Evolutionary conservation across 2,888 invertebrate genomes (phyloP).

Genomic region (Chloroclysta siterata): DNA sequence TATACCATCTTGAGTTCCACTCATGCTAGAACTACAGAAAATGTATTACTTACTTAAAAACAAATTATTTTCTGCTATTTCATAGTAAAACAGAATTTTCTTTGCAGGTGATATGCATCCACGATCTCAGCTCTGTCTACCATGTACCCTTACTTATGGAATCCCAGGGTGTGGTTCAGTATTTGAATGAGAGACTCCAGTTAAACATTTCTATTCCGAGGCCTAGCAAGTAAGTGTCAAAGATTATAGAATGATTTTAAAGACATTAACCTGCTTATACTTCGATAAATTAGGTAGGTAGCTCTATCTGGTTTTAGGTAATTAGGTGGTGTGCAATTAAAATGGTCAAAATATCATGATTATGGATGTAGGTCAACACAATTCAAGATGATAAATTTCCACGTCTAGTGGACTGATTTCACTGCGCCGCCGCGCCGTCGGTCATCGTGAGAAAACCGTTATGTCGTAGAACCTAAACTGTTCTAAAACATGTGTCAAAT

Average conservation of each 20-base stretch:
- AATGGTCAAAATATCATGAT: neutral
- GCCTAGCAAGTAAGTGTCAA: constrained; percentile 82
- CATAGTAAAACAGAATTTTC: constrained; percentile 2
- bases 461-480: no score
- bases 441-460: no score
- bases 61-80: no score
- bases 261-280: constrained; percentile 20
- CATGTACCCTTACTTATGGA: constrained; percentile 97
- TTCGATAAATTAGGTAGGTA: neutral
- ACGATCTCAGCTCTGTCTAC: constrained; percentile 97
- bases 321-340: neutral
- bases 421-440: neutral
- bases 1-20: no score
- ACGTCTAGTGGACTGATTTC: neutral
- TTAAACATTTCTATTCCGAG: constrained; percentile 88
- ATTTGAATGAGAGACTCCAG: constrained; percentile 92
- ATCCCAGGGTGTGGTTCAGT: constrained; percentile 94
- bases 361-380: constrained; percentile 11
- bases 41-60: no score
- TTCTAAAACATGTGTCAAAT: no score
- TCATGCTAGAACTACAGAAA: no score
- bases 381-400: neutral
- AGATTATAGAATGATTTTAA: neutral
- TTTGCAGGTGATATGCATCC: constrained; percentile 94
- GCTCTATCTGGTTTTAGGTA: neutral